A percentile compares a stretch with the other conserved stretches of the same genome.
phyloP scores from a whole-genome alignment of 2,797 vertebrate genomes.

The Platyrinchus mystaceus region DNA sequence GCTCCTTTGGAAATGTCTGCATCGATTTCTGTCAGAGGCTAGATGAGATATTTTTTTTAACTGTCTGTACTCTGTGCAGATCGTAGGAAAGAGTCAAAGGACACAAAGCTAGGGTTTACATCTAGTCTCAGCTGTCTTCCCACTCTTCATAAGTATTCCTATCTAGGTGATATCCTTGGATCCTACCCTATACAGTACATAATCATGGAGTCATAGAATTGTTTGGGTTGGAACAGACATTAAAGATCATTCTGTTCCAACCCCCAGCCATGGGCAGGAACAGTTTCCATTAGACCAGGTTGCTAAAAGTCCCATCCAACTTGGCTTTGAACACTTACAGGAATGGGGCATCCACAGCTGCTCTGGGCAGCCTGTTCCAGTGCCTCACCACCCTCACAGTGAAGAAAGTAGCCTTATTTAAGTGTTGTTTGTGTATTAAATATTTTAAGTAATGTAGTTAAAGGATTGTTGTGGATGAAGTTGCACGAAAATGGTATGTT shows the following conservation, averaged over 20 bases:
- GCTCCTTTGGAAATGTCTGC: constrained; percentile 18
- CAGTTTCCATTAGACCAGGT: no score
- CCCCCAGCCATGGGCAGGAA: not conserved
- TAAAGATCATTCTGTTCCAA: not conserved
- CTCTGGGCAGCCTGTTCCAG: not conserved
- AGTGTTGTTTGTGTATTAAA: not conserved
- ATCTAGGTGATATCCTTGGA: not conserved
- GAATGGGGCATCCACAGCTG: not conserved
- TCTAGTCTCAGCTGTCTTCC: not conserved
- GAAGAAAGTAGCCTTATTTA: not conserved
- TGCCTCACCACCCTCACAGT: not conserved
- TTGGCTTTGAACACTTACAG: not conserved
- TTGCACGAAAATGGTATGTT: not conserved
- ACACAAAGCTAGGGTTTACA: not conserved
- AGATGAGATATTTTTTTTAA: not conserved
- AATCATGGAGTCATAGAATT: not conserved
- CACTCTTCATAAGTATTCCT: not conserved
- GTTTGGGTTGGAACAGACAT: not conserved
- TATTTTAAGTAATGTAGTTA: not conserved
- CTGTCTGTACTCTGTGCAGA: not conserved
- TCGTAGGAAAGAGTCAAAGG: not conserved
- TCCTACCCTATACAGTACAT: not conserved
- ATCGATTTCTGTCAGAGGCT: constrained; percentile 13
- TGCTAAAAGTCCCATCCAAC: not conserved
- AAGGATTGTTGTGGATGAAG: not conserved